phyloP scores from a whole-genome alignment of 2,888 invertebrate species.

The Brachyptera risi region DNA sequence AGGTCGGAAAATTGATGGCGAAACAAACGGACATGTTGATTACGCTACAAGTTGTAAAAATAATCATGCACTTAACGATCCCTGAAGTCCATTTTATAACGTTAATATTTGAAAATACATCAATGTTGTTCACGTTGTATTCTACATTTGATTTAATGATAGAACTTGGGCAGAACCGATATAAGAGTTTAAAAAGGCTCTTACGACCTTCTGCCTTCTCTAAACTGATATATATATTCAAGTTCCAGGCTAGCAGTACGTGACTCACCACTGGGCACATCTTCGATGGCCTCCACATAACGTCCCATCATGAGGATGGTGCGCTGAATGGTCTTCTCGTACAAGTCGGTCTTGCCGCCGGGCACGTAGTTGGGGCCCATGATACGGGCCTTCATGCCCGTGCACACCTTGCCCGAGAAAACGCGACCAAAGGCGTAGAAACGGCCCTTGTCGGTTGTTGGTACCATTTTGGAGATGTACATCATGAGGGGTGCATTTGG shows the following conservation, averaged over 20 bases:
- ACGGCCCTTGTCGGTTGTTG: conserved; percentile 98
- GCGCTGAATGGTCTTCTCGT: conserved; percentile 98
- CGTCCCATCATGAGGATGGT: conserved; percentile 99
- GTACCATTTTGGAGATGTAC: conserved; percentile 99
- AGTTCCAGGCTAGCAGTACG: neutral
- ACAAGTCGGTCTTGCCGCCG: conserved; percentile 98
- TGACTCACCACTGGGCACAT: conserved; percentile 86
- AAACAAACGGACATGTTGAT: too few relatives aligned
- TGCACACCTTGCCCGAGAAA: conserved; percentile 83
- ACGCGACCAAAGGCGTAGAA: conserved; percentile 99
- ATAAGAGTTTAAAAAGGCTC: too few relatives aligned
- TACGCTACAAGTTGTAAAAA: too few relatives aligned
- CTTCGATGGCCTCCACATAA: conserved; percentile 98
- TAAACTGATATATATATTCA: too few relatives aligned
- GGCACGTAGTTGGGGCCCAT: conserved; percentile 98
- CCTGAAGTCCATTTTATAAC: too few relatives aligned
- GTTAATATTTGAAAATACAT: too few relatives aligned
- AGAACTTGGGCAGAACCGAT: too few relatives aligned
- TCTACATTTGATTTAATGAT: too few relatives aligned
- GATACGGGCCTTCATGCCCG: conserved; percentile 66
- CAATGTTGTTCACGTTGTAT: too few relatives aligned
- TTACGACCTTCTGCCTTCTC: too few relatives aligned
- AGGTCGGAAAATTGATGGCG: too few relatives aligned
- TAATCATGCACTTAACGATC: too few relatives aligned
- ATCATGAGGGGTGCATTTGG: conserved; percentile 98